A percentile compares a stretch with the other conserved stretches of the same genome.
Conservation (phyloP, 2,888 invertebrate species). For the Dusona sp. region DNA sequence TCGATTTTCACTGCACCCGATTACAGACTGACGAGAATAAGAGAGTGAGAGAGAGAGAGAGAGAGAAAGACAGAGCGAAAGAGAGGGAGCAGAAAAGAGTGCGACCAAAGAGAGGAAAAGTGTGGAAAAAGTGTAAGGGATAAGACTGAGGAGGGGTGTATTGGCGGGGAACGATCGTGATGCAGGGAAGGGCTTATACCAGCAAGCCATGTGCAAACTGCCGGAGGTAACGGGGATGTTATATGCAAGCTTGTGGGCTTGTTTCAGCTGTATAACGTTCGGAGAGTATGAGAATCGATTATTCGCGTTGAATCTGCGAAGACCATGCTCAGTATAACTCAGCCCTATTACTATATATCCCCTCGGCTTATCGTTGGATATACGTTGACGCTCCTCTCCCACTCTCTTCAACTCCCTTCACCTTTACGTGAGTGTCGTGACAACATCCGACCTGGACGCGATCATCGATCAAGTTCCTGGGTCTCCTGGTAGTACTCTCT, state of each 20-base stretch:
- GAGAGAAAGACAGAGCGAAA: neutral
- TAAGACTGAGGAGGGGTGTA: slow-evolving; percentile 17
- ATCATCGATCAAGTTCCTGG: slow-evolving; percentile 68
- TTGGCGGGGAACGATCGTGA: slow-evolving; percentile 43
- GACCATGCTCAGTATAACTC: slow-evolving; percentile 56
- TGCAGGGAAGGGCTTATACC: slow-evolving; percentile 51
- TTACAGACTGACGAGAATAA: slow-evolving; percentile 52
- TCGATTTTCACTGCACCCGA: slow-evolving; percentile 64
- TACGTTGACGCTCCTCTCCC: slow-evolving; percentile 57
- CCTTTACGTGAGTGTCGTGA: slow-evolving; percentile 67
- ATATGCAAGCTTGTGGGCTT: slow-evolving; percentile 61
- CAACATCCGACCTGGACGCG: slow-evolving; percentile 68
- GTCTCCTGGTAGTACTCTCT: slow-evolving; percentile 51
- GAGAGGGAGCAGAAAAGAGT: neutral
- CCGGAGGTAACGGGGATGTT: slow-evolving; percentile 50
- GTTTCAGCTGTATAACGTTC: slow-evolving; percentile 45
- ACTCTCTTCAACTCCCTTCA: slow-evolving; percentile 31
- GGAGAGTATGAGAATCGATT: slow-evolving; percentile 72
- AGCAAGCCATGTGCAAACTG: slow-evolving; percentile 63
- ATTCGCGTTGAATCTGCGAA: slow-evolving; percentile 73
- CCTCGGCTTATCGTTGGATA: slow-evolving; percentile 64
- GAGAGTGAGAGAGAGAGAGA: slow-evolving; percentile 9
- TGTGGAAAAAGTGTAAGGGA: slow-evolving; percentile 36
- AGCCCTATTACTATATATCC: slow-evolving; percentile 31
- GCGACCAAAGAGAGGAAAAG: slow-evolving; percentile 54